phyloP scores from a whole-genome alignment of 2,113 vertebrate genomes.

The Coreoperca whiteheadi region DNA sequence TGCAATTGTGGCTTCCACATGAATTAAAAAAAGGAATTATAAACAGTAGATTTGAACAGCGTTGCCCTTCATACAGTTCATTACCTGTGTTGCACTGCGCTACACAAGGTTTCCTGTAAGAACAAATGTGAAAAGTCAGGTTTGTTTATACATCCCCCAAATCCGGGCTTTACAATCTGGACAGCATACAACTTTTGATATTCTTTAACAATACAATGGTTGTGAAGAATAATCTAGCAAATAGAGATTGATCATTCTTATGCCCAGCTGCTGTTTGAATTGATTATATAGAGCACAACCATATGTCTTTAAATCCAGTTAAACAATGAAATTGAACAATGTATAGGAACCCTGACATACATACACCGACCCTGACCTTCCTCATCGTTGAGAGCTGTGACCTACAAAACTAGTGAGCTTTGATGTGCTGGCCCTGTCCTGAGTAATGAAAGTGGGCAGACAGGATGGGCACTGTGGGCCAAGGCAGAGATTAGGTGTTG shows the following conservation, averaged over 20 bases:
- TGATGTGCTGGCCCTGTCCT: slow-evolving; percentile 72
- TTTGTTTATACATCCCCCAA: not conserved
- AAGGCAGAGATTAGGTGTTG: slow-evolving; percentile 75
- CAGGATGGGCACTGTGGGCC: slow-evolving; percentile 53
- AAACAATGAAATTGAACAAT: slow-evolving; percentile 8
- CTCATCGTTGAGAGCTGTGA: slow-evolving; percentile 49
- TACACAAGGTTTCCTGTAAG: not conserved
- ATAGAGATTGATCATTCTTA: too few species aligned
- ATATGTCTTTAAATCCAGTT: not conserved
- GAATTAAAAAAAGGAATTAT: not conserved
- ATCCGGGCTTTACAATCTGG: not conserved
- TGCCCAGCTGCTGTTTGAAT: too few species aligned
- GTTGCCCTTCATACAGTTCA: not conserved
- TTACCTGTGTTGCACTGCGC: not conserved
- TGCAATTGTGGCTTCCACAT: slow-evolving; percentile 28
- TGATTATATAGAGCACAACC: not conserved
- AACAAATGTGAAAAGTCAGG: not conserved
- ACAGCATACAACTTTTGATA: not conserved
- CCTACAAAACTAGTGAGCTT: slow-evolving; percentile 69
- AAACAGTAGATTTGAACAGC: not conserved
- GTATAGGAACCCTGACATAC: slow-evolving; percentile 18
- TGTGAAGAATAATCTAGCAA: too few species aligned
- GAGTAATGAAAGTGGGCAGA: slow-evolving; percentile 72
- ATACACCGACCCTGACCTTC: slow-evolving; percentile 22
- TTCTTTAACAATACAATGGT: too few species aligned